A percentile compares a stretch with the other conserved stretches of the same genome.
Conservation (phyloP, 2,113 vertebrate genomes). For the Butorides virescens region DNA sequence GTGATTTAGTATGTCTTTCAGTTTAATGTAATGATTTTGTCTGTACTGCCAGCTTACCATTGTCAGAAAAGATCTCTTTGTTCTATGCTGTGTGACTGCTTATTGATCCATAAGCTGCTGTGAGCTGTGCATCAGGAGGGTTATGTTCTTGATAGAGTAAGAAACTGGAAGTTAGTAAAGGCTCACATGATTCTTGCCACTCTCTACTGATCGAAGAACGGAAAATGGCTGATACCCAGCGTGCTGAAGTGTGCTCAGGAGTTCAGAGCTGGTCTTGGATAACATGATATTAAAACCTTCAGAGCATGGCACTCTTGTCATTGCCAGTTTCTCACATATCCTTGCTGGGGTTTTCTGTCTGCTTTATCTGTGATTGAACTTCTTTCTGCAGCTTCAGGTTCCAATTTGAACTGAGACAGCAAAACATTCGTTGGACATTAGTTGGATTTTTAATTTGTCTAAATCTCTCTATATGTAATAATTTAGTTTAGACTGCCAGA, state of each 20-base stretch:
- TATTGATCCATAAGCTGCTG: neutral
- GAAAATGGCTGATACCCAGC: neutral
- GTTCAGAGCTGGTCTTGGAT: neutral
- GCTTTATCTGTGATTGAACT: neutral
- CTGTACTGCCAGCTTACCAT: neutral
- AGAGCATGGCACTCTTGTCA: neutral
- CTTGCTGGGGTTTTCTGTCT: neutral
- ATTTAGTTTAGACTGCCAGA: neutral
- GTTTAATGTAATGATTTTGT: neutral
- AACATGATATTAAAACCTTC: neutral
- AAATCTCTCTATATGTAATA: neutral
- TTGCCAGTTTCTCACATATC: neutral
- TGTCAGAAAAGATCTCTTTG: neutral
- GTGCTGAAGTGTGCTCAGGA: neutral
- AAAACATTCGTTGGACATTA: neutral
- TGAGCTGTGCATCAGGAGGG: neutral
- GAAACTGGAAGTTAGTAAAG: neutral
- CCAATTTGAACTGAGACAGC: neutral
- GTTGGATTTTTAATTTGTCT: neutral
- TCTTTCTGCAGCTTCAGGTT: neutral
- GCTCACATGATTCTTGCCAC: neutral
- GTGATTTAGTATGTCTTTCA: neutral
- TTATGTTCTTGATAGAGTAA: neutral
- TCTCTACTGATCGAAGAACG: neutral
- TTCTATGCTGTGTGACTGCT: neutral